Evolutionary conservation across 2,888 invertebrate genomes (phyloP), one percentile per base, ranked within the genome.

Genomic region (Nomada hirtipes): DNA sequence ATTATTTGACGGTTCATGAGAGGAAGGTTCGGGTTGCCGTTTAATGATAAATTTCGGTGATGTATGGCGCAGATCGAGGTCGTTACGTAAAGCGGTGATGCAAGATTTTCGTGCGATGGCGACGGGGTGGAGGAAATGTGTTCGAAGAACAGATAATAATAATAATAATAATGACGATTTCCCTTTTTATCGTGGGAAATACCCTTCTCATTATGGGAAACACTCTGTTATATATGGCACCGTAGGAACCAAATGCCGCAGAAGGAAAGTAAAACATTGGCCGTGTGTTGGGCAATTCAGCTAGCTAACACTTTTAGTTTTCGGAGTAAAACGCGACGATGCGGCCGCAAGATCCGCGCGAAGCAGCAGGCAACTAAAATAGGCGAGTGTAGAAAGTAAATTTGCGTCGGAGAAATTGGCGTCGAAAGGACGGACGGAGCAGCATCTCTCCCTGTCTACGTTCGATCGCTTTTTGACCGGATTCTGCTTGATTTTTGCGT

Each of bases 301-400:
- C 1, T 18, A n/a, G 18, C 57, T 36, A 15, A 71, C 47, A 52
- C 52, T 77, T 61, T 72, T 44, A 36, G 57, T 68, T 79, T 71
- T 55, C 70, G n/a, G 29, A n/a, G 23, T 44, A 52, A 61, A 64
- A 64, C 26, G 36, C 53, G 7, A 20, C 23, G 26, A 64, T 2
- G 2, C 23, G 36, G 26, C 23, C 50, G 36, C 23, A 44, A 36
- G 59, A 72, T 64, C 71, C 20, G 20, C 36, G 53, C 69, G 71
- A 10, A 53, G 69, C 42, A 44, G 70, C 29, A 26, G 70, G 4
- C 20, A 65, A 81, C 81, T 81, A 84, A 85, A 84, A 85, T 85
- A 85, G 81, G 84, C 78, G 85, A 85, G 29, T 76, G 71, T 85
- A 85, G 85, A 84, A 85, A 85, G 84, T 85, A 84, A 84, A 84